Evolutionary conservation across 2,113 vertebrate genomes (phyloP).

Genomic region (Otus sunia): DNA sequence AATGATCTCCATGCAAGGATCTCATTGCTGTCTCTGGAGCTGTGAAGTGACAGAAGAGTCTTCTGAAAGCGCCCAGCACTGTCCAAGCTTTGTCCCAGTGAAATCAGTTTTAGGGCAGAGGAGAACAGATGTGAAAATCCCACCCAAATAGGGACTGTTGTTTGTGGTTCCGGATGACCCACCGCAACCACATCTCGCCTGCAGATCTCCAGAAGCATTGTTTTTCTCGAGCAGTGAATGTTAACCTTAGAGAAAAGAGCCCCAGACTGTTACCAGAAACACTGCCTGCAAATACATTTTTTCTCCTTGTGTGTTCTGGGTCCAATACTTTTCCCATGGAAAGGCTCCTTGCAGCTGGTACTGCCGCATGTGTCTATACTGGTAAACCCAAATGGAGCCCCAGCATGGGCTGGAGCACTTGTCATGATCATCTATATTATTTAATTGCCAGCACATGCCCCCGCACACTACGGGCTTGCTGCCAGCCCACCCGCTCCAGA

Average conservation of each 20-base stretch:
- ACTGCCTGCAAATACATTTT: background rate
- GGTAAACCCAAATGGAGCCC: background rate
- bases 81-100: background rate
- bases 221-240: background rate
- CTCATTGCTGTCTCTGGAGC: background rate
- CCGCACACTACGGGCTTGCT: rapidly evolving
- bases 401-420: background rate
- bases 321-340: background rate
- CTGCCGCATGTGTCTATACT: background rate
- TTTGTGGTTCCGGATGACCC: background rate
- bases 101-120: background rate
- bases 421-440: background rate
- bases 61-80: background rate
- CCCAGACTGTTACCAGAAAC: background rate
- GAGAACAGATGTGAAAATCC: slow-evolving; percentile 16
- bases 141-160: background rate
- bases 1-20: background rate
- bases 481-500: background rate
- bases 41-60: background rate
- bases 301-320: slow-evolving; percentile 1
- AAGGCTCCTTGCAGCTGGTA: background rate
- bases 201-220: background rate
- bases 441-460: background rate
- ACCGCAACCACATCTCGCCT: background rate
- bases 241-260: background rate